Percentiles rank a stretch among this genome's conserved stretches.
These are phyloP conservation scores for Antechinus stuartii DNA, from an alignment of 2,113 vertebrate genomes.

Conservation along the genomic window DNA sequence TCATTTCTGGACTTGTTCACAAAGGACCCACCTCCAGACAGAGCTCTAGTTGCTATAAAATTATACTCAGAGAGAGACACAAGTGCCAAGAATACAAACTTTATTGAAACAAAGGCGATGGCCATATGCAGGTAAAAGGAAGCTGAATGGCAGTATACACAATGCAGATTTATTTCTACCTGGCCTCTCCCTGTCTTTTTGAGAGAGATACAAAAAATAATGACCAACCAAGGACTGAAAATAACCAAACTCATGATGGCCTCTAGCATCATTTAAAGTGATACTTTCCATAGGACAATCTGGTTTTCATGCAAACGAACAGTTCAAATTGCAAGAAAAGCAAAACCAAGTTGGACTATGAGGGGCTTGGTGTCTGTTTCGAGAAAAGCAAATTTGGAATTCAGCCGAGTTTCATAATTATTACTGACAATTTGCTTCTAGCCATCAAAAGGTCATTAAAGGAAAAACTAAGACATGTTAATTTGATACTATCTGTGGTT, in stretches of 20 bases:
- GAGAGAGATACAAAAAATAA: constrained; percentile 63
- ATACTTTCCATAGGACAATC: constrained; percentile 65
- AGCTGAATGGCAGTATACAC: constrained; percentile 51
- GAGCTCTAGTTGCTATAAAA: constrained; percentile 51
- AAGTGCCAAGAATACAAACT: constrained; percentile 50
- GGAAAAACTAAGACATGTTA: constrained; percentile 38
- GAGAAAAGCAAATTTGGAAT: constrained; percentile 17
- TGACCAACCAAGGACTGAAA: constrained; percentile 52
- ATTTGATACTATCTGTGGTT: background rate
- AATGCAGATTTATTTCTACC: constrained; percentile 46
- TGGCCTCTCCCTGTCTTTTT: constrained; percentile 27
- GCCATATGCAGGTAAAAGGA: constrained; percentile 39
- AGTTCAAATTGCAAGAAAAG: constrained; percentile 58
- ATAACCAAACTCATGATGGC: constrained; percentile 55
- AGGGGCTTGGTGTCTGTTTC: constrained; percentile 17
- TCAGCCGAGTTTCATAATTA: constrained; percentile 3
- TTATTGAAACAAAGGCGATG: constrained; percentile 72
- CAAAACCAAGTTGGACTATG: constrained; percentile 4
- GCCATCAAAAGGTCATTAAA: constrained; percentile 34
- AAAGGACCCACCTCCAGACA: constrained; percentile 44
- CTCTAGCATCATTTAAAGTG: constrained; percentile 28
- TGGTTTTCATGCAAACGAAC: constrained; percentile 58
- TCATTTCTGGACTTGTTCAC: constrained; percentile 5
- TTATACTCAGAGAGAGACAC: constrained; percentile 42
- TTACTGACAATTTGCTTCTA: constrained; percentile 37